These are phyloP conservation scores for Falco punctatus DNA, from an alignment of 2,113 vertebrate species.

Conservation along the genomic window DNA sequence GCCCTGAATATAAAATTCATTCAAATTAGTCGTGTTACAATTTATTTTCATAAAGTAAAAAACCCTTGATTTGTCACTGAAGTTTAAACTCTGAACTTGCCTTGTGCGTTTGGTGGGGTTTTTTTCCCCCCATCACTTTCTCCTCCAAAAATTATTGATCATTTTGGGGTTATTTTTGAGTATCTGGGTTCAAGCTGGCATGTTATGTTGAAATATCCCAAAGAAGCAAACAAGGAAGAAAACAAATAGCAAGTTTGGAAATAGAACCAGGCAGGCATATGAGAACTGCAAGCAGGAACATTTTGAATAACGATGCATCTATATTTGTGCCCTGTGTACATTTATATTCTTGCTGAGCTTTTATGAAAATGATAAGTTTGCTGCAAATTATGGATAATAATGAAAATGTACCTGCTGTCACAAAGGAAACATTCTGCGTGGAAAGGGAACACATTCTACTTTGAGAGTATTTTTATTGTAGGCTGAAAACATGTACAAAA, in stretches of 20 bases:
- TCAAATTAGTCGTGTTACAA: not conserved
- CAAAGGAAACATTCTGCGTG: not conserved
- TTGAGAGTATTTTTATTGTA: not conserved
- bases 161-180: not conserved
- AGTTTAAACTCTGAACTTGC: not conserved
- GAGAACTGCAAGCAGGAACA: not conserved
- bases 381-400: not conserved
- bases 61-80: not conserved
- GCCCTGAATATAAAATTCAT: not conserved
- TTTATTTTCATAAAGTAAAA: not conserved
- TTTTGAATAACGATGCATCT: not conserved
- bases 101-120: not conserved
- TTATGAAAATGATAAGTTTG: slow-evolving; percentile 7
- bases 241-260: not conserved
- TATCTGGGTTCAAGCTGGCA: not conserved
- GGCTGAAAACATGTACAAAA: not conserved
- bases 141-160: not conserved
- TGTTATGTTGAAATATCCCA: not conserved
- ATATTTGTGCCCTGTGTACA: not conserved
- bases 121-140: not conserved
- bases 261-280: not conserved
- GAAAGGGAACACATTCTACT: not conserved
- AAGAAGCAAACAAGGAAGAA: not conserved
- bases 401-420: not conserved
- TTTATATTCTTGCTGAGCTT: not conserved